Evolutionary conservation across 2,888 invertebrate species (phyloP).

Genomic region (Cheilosia urbana): DNA sequence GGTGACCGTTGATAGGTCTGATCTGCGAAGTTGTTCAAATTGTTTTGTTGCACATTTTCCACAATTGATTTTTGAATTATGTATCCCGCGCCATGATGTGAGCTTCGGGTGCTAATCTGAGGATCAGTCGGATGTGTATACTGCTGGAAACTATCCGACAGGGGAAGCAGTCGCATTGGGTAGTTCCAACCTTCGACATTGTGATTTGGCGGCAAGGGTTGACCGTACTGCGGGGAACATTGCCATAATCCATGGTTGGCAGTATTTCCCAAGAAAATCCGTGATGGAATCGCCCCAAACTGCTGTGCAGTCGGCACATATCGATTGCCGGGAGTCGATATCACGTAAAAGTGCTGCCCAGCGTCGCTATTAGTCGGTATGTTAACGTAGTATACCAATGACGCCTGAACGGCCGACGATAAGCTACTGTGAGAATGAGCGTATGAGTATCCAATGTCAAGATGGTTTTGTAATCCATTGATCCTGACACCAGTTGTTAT

Average conservation of each 20-base stretch:
- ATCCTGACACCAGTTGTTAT: background rate
- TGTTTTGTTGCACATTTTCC: background rate
- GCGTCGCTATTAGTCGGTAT: constrained; percentile 36
- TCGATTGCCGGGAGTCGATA: background rate
- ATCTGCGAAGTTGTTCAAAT: background rate
- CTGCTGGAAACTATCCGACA: background rate
- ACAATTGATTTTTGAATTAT: background rate
- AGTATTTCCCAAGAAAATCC: background rate
- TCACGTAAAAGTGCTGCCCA: background rate
- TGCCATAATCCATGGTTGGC: background rate
- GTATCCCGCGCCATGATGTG: background rate
- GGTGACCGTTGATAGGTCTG: background rate
- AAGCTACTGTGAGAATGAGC: constrained; percentile 1
- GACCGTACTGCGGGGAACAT: background rate
- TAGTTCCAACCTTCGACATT: background rate
- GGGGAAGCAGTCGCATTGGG: too few species aligned
- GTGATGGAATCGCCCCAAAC: background rate
- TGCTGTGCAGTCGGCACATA: background rate
- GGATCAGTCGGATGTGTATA: too few species aligned
- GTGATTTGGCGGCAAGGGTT: background rate
- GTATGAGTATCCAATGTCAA: constrained; percentile 44
- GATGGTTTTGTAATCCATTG: constrained; percentile 51
- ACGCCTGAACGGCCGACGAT: constrained; percentile 22
- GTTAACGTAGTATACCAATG: constrained; percentile 53
- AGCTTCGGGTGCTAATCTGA: background rate